A percentile compares a stretch with the other conserved stretches of the same genome.
These are phyloP conservation scores for Sebastes miniatus DNA, from an alignment of 2,797 vertebrate species.

Conservation along the genomic window DNA sequence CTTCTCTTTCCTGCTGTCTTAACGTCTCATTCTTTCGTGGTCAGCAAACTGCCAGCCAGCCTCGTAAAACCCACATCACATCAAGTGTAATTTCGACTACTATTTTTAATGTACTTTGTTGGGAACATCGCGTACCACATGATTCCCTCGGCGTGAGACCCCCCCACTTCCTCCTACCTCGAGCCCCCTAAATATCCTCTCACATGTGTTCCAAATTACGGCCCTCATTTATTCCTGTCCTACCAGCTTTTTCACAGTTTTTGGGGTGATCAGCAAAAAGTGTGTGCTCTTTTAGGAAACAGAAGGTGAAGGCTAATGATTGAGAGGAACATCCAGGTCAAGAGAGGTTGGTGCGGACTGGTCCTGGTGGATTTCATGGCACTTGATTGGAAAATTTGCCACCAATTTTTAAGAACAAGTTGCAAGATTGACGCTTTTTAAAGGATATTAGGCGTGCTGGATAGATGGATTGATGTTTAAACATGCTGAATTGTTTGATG, in stretches of 20 bases:
- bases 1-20: not conserved
- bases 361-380: not conserved
- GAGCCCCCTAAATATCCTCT: slow-evolving; percentile 11
- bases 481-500: not conserved
- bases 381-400: not conserved
- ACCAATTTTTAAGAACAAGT: not conserved
- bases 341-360: not conserved
- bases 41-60: slow-evolving; percentile 2
- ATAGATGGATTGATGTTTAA: not conserved
- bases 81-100: slow-evolving; percentile 1
- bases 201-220: slow-evolving; percentile 39
- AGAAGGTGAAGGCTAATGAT: slow-evolving; percentile 13
- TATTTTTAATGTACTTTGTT: slow-evolving; percentile 28
- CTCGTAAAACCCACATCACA: not conserved
- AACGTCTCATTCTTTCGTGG: not conserved
- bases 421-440: not conserved
- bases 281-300: not conserved
- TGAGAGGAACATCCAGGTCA: not conserved
- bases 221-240: slow-evolving; percentile 9
- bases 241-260: slow-evolving; percentile 28
- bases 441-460: not conserved
- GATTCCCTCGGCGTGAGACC: not conserved
- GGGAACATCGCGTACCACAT: slow-evolving; percentile 28
- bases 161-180: not conserved
- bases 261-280: slow-evolving; percentile 13